phyloP scores from a whole-genome alignment of 2,113 vertebrate species.

The Hydrolagus affinis region DNA sequence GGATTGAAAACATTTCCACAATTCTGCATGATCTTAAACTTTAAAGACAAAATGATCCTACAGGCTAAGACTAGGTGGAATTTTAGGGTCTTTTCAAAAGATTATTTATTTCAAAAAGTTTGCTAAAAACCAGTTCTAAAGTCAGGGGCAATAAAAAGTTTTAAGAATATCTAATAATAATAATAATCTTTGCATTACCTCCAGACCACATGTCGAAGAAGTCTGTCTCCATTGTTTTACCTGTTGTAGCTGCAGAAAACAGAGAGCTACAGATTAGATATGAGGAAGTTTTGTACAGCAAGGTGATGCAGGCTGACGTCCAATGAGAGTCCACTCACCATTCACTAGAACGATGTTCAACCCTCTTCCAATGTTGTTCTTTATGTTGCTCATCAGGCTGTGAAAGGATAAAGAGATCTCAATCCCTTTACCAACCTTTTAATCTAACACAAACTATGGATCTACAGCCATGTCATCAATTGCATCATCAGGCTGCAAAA shows the following conservation, averaged over 20 bases:
- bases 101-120: no score
- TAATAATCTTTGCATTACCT: slow-evolving; percentile 47
- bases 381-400: slow-evolving; percentile 69
- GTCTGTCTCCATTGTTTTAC: slow-evolving; percentile 43
- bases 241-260: slow-evolving; percentile 52
- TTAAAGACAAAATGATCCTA: no score
- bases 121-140: no score
- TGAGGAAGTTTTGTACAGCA: neutral
- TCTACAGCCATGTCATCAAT: no score
- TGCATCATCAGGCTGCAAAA: no score
- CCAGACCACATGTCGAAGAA: slow-evolving; percentile 56
- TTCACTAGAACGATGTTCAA: slow-evolving; percentile 72
- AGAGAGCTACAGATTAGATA: neutral
- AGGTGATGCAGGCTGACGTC: neutral
- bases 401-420: slow-evolving; percentile 29
- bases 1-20: no score
- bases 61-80: no score
- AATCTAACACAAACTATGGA: no score
- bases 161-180: no score
- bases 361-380: slow-evolving; percentile 70
- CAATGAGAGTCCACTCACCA: slow-evolving; percentile 59
- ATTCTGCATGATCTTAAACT: no score
- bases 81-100: no score
- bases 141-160: no score
- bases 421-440: neutral